Base-by-base conservation (phyloP, 2,113 vertebrate species). In the Thinocorus orbignyianus region DNA sequence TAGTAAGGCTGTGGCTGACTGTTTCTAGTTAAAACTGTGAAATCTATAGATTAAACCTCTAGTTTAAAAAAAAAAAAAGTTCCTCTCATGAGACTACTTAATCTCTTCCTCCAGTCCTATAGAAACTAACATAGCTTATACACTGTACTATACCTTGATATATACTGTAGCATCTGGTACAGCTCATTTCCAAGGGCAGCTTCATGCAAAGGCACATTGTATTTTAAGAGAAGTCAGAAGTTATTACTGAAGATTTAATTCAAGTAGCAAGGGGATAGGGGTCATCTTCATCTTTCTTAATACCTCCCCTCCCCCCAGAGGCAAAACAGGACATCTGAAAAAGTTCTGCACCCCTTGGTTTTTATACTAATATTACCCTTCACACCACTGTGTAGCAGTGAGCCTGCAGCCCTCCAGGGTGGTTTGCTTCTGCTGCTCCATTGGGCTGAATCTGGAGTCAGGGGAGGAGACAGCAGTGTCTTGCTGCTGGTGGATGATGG, bases 131-230 rank as follows among this genome's bases (percentile, higher is more conserved):
- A 31, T 52, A 31, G 12, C 5, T 30, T 60, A 19, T 25, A 62
- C 18, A 16, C 52, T 84, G 64, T 66, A 41, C 41, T 51, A 17
- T 78, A 55, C 74, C 62, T 79, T 93, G 86, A 92, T 65, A 46
- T 24, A 55, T 49, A 51, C 11, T 42, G 69, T 46, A 46, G 58
- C 24, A 37, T 41, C 65, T 0, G 0, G 15, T 60, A 51, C 5
- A 3, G 42, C 54, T 70, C 30, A 2, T 28, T 94, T 95, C 60
- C 70, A 64, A 81, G 74, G 58, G 22, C 55, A 90, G 37, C 39
- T 62, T 66, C 42, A n/a, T 90, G 54, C 95, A 95, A 96, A 96
- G 49, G 22, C 69, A 37, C 26, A 68, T 57, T 91, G 51, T 94
- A 28, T 51, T 96, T 71, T 44, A 35, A 72, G 93, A 72, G 20